Evolutionary conservation across 2,888 invertebrate species (phyloP), one percentile per base, ranked within the genome.

Genomic region (Synanthedon tipuliformis): DNA sequence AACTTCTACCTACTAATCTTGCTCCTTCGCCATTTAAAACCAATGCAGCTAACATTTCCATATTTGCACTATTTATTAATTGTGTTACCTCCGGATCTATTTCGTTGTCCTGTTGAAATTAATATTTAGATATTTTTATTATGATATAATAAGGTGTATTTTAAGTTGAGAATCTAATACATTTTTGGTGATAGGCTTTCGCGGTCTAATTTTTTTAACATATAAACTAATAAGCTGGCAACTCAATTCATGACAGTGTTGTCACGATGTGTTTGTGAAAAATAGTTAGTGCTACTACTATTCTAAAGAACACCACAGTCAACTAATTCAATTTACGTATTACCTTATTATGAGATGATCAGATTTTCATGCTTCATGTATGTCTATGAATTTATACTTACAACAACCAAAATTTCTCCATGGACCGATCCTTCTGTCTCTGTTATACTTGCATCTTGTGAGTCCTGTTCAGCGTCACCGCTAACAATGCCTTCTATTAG

Each of bases 21-120:
- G 93, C 88, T 0, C 97, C 97, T 69, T 96, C 94, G 3, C 97
- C 97, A 64, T 94, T 94, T 18, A 98, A 86, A 12, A 98, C 96
- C 64, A 97, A 85, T 52, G 94, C 91, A 27, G 97, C 97, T 66
- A 98, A 84, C 83, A 95, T 93, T 73, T 96, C 96, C 92, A 97
- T 93, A 70, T 95, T 95, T 8, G 95, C 92, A 59, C 89, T 87
- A 63, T 91, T 90, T 52, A 94, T 90, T 61, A 94, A 86, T 59
- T 89, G 88, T 54, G 89, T 87, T 48, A 94, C 89, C 73, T 92
- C 92, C 13, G 89, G 88, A 61, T 93, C 92, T 75, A 90, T 86
- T 75, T 84, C 81, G 65, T 75, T 85, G 57, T 84, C 83, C 86
- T 87, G 79, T 58, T 53, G 62, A 75, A 34, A 34, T 34, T 34